Percentiles rank a stretch among this genome's conserved stretches.
Conservation (phyloP, 2,888 invertebrate genomes). For the Epiblema foenella region DNA sequence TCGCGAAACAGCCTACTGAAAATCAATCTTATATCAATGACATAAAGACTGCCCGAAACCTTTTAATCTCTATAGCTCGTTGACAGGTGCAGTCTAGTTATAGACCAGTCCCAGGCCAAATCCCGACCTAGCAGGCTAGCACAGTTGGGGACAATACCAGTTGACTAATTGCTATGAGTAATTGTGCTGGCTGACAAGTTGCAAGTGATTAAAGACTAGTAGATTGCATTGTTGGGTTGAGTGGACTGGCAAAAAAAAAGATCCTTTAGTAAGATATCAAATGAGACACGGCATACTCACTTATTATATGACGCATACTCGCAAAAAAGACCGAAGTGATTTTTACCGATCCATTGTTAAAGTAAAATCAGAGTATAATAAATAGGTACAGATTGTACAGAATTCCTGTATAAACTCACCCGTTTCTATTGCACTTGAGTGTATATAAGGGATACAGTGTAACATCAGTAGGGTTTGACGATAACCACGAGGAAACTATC, state of each 20-base stretch:
- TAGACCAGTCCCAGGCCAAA: conserved; percentile 22
- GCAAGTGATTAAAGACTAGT: neutral
- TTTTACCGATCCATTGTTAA: no score
- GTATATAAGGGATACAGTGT: no score
- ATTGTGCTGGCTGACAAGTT: neutral
- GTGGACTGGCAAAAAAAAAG: neutral
- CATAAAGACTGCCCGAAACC: neutral
- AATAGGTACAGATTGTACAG: no score
- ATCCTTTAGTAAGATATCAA: neutral
- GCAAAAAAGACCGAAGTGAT: no score
- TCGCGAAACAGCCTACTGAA: neutral
- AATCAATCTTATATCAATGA: neutral
- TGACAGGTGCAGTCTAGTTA: conserved; percentile 19
- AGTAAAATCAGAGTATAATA: no score
- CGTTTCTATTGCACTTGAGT: no score
- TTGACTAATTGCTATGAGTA: conserved; percentile 1
- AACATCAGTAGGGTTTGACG: no score
- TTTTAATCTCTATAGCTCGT: neutral
- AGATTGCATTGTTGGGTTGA: neutral
- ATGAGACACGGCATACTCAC: neutral
- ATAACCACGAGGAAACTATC: no score
- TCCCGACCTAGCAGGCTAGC: neutral
- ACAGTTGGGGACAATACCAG: neutral
- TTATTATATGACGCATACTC: no score
- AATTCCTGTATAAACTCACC: no score